These are phyloP conservation scores for Aix galericulata DNA, from an alignment of 2,113 vertebrate genomes.

Conservation along the genomic window DNA sequence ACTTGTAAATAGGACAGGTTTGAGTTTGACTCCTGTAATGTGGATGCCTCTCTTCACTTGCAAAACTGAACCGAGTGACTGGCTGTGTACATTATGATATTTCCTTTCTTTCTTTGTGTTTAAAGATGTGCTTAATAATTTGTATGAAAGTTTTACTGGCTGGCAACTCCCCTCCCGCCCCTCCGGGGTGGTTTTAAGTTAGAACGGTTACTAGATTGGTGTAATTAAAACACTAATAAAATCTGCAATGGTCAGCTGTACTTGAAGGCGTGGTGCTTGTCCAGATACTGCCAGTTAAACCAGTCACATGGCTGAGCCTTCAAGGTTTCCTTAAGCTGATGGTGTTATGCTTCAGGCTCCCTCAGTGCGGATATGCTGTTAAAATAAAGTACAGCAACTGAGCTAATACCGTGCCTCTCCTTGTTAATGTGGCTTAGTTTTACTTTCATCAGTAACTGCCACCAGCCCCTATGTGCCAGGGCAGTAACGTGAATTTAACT, in stretches of 20 bases:
- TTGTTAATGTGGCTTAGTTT: fast-evolving
- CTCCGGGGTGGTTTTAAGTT: constrained; percentile 25
- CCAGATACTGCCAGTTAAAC: background rate
- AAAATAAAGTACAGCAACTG: background rate
- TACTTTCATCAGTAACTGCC: background rate
- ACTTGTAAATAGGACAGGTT: constrained; percentile 65
- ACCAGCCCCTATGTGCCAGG: background rate
- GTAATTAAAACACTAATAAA: constrained; percentile 77
- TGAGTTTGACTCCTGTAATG: background rate
- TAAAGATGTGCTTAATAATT: constrained; percentile 63
- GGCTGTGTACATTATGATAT: constrained; percentile 54
- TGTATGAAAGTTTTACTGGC: constrained; percentile 61
- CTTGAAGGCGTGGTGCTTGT: background rate
- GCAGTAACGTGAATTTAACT: background rate
- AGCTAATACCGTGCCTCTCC: fast-evolving
- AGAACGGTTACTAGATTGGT: constrained; percentile 13
- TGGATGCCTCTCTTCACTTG: background rate
- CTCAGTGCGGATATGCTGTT: fast-evolving
- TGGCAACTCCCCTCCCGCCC: background rate
- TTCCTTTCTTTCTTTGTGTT: constrained; percentile 61
- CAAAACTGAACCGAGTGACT: constrained; percentile 61
- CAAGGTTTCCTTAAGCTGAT: background rate
- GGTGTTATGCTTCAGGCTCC: fast-evolving
- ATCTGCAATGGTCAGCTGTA: constrained; percentile 37
- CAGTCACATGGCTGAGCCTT: fast-evolving